Conservation (phyloP, 2,888 invertebrate species). For the Desoria tigrina region DNA sequence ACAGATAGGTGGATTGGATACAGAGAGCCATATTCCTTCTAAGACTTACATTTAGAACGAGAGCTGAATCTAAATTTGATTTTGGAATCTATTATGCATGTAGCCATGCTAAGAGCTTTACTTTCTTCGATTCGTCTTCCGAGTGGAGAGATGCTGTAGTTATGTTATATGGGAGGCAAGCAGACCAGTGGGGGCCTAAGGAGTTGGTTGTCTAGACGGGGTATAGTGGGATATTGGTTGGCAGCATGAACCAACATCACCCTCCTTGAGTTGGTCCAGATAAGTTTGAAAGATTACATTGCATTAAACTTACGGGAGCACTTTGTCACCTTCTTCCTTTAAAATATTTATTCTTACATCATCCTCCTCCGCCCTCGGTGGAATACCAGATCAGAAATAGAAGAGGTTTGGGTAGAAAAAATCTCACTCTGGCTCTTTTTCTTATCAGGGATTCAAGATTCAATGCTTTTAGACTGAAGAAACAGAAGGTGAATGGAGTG, state of each 20-base stretch:
- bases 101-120: slow-evolving; percentile 14
- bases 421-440: not conserved
- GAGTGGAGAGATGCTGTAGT: no score
- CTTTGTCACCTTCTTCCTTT: slow-evolving; percentile 33
- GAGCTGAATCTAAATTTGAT: slow-evolving; percentile 42
- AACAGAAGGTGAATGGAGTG: slow-evolving; percentile 4
- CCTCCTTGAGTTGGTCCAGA: slow-evolving; percentile 32
- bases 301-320: slow-evolving; percentile 37
- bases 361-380: slow-evolving; percentile 13
- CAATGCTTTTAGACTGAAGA: no score
- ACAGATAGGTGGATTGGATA: not conserved
- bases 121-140: slow-evolving; percentile 14
- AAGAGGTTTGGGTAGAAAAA: not conserved
- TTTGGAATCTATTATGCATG: slow-evolving; percentile 33
- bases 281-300: slow-evolving; percentile 42
- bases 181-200: no score
- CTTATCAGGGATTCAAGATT: no score
- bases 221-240: no score
- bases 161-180: no score
- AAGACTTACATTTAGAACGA: slow-evolving; percentile 32
- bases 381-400: slow-evolving; percentile 2
- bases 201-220: no score
- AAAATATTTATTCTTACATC: slow-evolving; percentile 42
- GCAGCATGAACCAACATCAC: not conserved
- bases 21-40: slow-evolving; percentile 3